Evolutionary conservation across 2,888 invertebrate species (phyloP).

Genomic region (Euzophera pinguis): DNA sequence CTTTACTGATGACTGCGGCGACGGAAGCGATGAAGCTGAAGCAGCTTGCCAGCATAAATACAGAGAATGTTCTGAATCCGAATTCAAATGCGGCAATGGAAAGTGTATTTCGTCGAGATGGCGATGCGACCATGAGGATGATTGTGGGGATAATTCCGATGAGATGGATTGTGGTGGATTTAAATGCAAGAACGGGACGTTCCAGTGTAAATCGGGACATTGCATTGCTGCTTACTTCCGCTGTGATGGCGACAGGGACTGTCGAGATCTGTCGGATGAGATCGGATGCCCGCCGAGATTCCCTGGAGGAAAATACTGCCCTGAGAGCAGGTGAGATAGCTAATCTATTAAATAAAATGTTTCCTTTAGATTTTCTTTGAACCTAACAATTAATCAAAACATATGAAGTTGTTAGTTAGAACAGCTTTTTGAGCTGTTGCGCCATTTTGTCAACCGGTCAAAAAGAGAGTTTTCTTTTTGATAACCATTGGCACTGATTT

Average conservation of each 20-base stretch:
- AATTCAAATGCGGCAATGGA: slow-evolving; percentile 92
- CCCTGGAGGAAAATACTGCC: slow-evolving; percentile 93
- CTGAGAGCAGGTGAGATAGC: slow-evolving; percentile 81
- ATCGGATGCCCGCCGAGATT: slow-evolving; percentile 92
- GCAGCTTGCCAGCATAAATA: slow-evolving; percentile 89
- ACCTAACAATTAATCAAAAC: too few relatives aligned
- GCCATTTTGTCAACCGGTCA: too few relatives aligned
- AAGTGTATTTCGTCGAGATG: slow-evolving; percentile 95
- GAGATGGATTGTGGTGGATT: slow-evolving; percentile 90
- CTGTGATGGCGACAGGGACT: slow-evolving; percentile 94
- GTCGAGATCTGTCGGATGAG: slow-evolving; percentile 94
- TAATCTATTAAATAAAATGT: too few relatives aligned
- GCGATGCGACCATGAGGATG: slow-evolving; percentile 97
- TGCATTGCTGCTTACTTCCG: slow-evolving; percentile 94
- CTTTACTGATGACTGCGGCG: slow-evolving; percentile 97
- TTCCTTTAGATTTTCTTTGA: too few relatives aligned
- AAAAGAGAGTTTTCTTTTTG: too few relatives aligned
- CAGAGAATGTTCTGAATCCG: slow-evolving; percentile 95
- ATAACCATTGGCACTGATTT: too few relatives aligned
- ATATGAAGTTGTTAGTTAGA: too few relatives aligned
- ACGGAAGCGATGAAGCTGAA: slow-evolving; percentile 93
- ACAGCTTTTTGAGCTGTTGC: too few relatives aligned
- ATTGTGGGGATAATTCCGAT: slow-evolving; percentile 97
- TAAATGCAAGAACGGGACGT: slow-evolving; percentile 93
- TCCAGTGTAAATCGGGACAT: slow-evolving; percentile 95